Evolutionary conservation across 2,113 vertebrate genomes (phyloP).

Genomic region (Pelmatolapia mariae): DNA sequence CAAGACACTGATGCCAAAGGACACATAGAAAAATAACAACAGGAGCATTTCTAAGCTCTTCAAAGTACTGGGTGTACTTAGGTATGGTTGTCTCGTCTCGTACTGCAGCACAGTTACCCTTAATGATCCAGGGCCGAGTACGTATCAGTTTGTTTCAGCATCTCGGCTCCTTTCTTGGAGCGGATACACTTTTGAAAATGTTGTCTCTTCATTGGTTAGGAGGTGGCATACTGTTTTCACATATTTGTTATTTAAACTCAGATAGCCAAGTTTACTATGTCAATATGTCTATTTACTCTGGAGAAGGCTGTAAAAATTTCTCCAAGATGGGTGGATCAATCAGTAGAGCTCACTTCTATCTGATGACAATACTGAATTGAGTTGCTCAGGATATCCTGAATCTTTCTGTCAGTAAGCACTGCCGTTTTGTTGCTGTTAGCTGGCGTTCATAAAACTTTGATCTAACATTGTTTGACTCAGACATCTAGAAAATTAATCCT

Average conservation of each 20-base stretch:
- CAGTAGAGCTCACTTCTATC: background rate
- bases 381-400: background rate
- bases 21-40: background rate
- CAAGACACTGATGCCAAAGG: background rate
- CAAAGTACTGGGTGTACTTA: background rate
- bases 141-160: background rate
- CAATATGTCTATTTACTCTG: accelerated
- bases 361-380: background rate
- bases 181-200: background rate
- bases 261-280: background rate
- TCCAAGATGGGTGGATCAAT: background rate
- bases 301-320: background rate
- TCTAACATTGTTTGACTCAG: background rate
- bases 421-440: background rate
- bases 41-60: background rate
- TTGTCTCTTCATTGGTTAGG: background rate
- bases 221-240: background rate
- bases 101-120: background rate
- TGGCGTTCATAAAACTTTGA: background rate
- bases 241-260: background rate
- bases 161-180: background rate
- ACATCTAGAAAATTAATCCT: background rate
- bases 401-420: background rate
- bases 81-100: background rate
- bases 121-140: background rate